phyloP scores from a whole-genome alignment of 2,888 invertebrate species.

The Thalpophila matura region DNA sequence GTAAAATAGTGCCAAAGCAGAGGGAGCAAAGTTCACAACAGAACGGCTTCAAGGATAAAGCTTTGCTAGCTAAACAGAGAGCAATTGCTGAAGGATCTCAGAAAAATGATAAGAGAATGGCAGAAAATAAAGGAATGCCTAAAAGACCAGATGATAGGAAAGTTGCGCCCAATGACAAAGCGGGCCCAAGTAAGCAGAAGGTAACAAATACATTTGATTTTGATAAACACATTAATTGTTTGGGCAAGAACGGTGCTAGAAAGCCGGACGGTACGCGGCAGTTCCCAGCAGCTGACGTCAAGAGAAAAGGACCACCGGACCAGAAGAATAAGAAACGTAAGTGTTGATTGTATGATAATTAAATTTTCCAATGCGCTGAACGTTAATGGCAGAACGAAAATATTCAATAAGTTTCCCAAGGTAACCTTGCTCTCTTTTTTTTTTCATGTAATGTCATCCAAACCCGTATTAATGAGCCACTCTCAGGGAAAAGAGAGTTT shows the following conservation, averaged over 20 bases:
- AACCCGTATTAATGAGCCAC: background rate
- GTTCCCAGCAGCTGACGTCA: constrained; percentile 88
- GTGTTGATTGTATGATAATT: constrained; percentile 54
- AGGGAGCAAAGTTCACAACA: constrained; percentile 69
- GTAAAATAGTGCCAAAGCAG: constrained; percentile 78
- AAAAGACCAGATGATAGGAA: constrained; percentile 77
- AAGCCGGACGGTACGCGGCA: constrained; percentile 78
- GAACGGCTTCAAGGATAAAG: constrained; percentile 73
- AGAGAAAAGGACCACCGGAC: constrained; percentile 75
- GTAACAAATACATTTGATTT: constrained; percentile 82
- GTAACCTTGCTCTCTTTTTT: constrained; percentile 16
- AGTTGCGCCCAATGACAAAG: constrained; percentile 62
- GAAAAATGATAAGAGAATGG: constrained; percentile 70
- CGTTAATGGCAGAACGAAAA: constrained; percentile 7
- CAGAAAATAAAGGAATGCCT: constrained; percentile 65
- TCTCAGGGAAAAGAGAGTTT: background rate
- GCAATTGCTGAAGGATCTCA: constrained; percentile 64
- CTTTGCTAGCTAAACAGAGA: constrained; percentile 70
- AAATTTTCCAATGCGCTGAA: background rate
- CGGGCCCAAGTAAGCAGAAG: constrained; percentile 77
- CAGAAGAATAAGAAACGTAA: constrained; percentile 80
- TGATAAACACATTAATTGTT: constrained; percentile 84
- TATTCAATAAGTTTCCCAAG: constrained; percentile 9
- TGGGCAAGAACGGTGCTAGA: constrained; percentile 67
- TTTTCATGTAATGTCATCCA: background rate